Evolutionary conservation across 2,888 invertebrate genomes (phyloP), one percentile per base, ranked within the genome.

Genomic region (Onchidella celtica): DNA sequence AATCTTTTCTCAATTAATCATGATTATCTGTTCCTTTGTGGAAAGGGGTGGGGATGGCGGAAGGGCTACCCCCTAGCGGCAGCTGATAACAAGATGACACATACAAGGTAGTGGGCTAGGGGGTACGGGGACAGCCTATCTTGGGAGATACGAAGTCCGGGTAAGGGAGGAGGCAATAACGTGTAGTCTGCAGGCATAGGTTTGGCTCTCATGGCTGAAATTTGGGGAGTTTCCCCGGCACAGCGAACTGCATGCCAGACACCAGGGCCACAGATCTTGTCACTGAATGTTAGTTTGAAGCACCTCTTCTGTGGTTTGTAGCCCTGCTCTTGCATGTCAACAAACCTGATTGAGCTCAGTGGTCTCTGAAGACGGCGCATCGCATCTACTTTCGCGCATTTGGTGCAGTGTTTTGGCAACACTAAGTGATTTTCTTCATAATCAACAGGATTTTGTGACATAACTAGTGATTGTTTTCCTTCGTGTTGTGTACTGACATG

Each of bases 1-100:
- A 73, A 73, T 73, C 73, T 73, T 73, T 59, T 73, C 57, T 73
- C 73, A 59, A 61, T 73, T 59, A 57, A 27, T 73, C 73, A 73
- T 27, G 73, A 73, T 73, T 73, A 73, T 38, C 73, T 59, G 73
- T 59, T 36, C 59, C 73, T 61, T n/a, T 21, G 21, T 11, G 61
- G 38, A 73, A 59, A 73, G 57, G 38, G 21, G 61, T 59, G 38
- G 21, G 36, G 47, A 59, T 24, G 57, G 61, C 57, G 73, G 61
- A 73, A 73, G 17, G 61, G 59, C 36, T 36, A 59, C 24, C 17
- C 47, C 34, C 36, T 57, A 36, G 61, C 38, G 24, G 29, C 27
- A 36, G n/a, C n/a, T 36, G 73, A 73, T 73, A 73, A 73, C 36
- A 57, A 24, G 73, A 73, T 73, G 73, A 61, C 73, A 73, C 73